Evolutionary conservation across 1,140 invertebrate species (phyloP), one percentile per base, ranked within the genome.

Genomic region (Drosophila micromelanica): DNA sequence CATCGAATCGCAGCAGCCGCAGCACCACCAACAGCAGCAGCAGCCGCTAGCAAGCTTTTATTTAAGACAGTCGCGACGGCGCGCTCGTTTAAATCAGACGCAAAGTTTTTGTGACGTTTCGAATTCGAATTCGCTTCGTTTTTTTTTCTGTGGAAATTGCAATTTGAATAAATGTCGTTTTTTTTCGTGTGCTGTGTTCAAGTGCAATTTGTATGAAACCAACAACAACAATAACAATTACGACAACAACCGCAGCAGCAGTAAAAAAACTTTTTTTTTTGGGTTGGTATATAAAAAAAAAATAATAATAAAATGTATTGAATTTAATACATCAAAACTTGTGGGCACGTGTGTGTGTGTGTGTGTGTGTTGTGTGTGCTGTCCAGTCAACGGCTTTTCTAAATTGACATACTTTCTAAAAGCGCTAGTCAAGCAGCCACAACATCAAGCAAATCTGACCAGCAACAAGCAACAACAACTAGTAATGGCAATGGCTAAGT

Each of bases 371-470:
- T 62, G 59, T 73, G 49, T 40, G 48, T 65, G 46, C 57, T 82
- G 78, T 85, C 74, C 84, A 79, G 85, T 90, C 76, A 77, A 89
- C 76, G 84, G 79, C 85, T 90, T 87, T 89, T 89, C 76, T 80
- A 90, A 90, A 90, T 77, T 87, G 84, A 90, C 84, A 87, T 87
- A 87, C 84, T 87, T 87, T 87, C 84, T 87, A 90, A 89, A 89
- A 89, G 64, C 77, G 71, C 59, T 61, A 73, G 56, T 68, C 48
- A 61, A 84, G 64, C 67, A 73, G 49, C 61, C 61, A 71, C 56
- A 72, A 71, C 64, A 82, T 35, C 56, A 48, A 73, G 72, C 17
- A 54, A 72, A 57, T 76, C 48, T 62, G 65, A 59, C 59, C 45
- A 55, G 49, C 40, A 63, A 38, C 45, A 60, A 63, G 20, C 38